Conservation (phyloP, 2,888 invertebrate genomes). For the Epinotia bilunana region DNA sequence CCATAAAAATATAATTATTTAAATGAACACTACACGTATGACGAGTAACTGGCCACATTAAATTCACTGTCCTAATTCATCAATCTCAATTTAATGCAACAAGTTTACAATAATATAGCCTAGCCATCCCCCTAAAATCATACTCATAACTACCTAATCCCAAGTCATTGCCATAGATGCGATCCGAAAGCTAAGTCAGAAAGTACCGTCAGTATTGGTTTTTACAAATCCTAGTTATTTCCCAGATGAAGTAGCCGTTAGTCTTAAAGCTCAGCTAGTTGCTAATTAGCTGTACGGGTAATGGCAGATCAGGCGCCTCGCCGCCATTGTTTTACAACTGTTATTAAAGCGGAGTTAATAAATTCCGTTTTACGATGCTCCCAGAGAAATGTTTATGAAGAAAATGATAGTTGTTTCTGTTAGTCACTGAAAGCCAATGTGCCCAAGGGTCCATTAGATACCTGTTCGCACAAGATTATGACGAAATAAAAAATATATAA, state of each 20-base stretch:
- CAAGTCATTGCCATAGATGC: too few species aligned
- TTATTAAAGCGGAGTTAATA: slow-evolving; percentile 35
- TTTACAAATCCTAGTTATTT: not conserved
- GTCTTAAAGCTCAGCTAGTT: slow-evolving; percentile 16
- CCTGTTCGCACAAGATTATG: not conserved
- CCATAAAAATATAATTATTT: too few species aligned
- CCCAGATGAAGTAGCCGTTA: slow-evolving; percentile 15
- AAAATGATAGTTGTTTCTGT: slow-evolving; percentile 22
- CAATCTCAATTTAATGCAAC: not conserved
- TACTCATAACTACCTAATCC: too few species aligned
- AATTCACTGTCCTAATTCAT: too few species aligned
- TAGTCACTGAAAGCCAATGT: slow-evolving; percentile 34
- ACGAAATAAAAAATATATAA: not conserved
- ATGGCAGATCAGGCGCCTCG: slow-evolving; percentile 20
- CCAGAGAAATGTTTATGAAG: slow-evolving; percentile 26
- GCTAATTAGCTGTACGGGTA: slow-evolving; percentile 16
- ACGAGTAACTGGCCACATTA: too few species aligned
- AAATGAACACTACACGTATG: too few species aligned
- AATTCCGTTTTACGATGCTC: slow-evolving; percentile 30
- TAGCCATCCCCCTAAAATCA: too few species aligned
- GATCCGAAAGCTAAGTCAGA: not conserved
- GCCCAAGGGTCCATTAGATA: not conserved
- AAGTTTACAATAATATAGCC: not conserved
- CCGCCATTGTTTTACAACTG: slow-evolving; percentile 35
- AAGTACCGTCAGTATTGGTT: not conserved